phyloP scores from a whole-genome alignment of 2,797 vertebrate genomes.

The Neoniphon sammara region DNA sequence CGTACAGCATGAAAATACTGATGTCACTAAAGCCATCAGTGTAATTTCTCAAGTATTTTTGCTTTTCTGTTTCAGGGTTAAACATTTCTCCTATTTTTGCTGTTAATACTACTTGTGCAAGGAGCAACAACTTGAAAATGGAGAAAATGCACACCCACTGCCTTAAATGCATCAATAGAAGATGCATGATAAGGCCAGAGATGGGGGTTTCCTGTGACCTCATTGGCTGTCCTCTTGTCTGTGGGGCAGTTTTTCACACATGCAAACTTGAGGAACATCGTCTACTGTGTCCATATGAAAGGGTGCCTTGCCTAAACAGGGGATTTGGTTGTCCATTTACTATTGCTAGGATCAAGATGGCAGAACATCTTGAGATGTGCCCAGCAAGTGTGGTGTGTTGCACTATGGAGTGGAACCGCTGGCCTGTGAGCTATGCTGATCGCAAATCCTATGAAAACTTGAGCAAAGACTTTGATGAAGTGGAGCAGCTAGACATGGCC shows the following conservation, averaged over 20 bases:
- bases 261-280: constrained; percentile 95
- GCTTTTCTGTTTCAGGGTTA: constrained; percentile 64
- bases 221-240: constrained; percentile 93
- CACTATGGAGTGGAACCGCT: constrained; percentile 99
- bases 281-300: constrained; percentile 93
- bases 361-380: constrained; percentile 92
- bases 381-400: constrained; percentile 98
- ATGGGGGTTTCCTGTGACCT: constrained; percentile 92
- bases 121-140: constrained; percentile 76
- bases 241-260: constrained; percentile 95
- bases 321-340: constrained; percentile 96
- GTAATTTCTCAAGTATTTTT: neutral
- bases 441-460: constrained; percentile 96
- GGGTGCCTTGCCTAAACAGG: constrained; percentile 93
- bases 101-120: constrained; percentile 14
- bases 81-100: constrained; percentile 9
- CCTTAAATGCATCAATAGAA: constrained; percentile 93
- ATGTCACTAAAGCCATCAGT: neutral
- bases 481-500: constrained; percentile 98
- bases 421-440: constrained; percentile 98
- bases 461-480: constrained; percentile 95
- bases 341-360: constrained; percentile 91
- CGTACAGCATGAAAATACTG: neutral
- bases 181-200: constrained; percentile 97
- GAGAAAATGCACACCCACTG: constrained; percentile 93